phyloP scores from a whole-genome alignment of 2,888 invertebrate species.

The Nomada flava region DNA sequence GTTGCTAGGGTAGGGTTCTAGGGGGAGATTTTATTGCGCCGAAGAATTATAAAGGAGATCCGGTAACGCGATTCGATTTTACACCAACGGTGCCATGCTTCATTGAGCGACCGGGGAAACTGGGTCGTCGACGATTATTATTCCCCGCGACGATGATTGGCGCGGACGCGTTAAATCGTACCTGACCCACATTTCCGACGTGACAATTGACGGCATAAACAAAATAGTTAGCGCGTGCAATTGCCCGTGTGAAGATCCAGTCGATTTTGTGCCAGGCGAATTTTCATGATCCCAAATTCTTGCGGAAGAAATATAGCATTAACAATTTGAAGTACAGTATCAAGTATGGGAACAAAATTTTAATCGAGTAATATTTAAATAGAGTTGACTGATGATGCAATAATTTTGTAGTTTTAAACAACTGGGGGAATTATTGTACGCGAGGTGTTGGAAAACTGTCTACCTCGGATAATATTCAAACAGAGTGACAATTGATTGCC shows the following conservation, averaged over 20 bases:
- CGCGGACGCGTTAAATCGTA: conserved; percentile 56
- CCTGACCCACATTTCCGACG: conserved; percentile 64
- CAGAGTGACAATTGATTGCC: no score
- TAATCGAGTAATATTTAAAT: no score
- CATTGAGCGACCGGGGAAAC: conserved; percentile 53
- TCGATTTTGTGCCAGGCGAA: conserved; percentile 4
- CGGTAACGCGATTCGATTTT: conserved; percentile 38
- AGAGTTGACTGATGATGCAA: no score
- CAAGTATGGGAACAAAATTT: no score
- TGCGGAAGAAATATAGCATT: no score
- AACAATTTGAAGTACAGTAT: no score
- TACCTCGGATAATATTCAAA: no score
- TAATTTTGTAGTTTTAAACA: no score
- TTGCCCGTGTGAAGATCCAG: conserved; percentile 39
- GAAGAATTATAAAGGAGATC: conserved; percentile 2
- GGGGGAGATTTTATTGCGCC: conserved; percentile 6
- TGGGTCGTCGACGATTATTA: conserved; percentile 57
- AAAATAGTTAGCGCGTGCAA: conserved; percentile 46
- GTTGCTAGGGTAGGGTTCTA: neutral
- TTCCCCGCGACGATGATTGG: conserved; percentile 62
- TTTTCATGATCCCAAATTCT: no score
- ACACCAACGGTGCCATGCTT: conserved; percentile 33
- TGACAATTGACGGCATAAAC: conserved; percentile 60
- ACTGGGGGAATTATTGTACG: no score
- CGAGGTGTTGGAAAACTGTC: no score